Evolutionary conservation across 2,888 invertebrate species (phyloP).

Genomic region (Notodonta ziczac): DNA sequence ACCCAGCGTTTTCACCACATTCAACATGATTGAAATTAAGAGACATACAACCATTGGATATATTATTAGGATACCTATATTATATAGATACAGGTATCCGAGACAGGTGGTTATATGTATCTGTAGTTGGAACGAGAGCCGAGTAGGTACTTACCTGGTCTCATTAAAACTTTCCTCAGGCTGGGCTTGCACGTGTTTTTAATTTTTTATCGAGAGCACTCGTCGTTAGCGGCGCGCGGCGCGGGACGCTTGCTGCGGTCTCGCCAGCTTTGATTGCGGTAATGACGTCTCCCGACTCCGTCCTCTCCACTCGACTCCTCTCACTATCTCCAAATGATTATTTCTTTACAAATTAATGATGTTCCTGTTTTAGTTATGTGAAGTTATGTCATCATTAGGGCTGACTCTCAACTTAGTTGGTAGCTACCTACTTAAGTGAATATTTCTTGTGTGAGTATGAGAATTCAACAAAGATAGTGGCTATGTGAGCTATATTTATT

Average conservation of each 20-base stretch:
- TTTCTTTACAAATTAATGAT: constrained; percentile 72
- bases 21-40: too few species aligned
- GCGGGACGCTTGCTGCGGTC: constrained; percentile 59
- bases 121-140: constrained; percentile 59
- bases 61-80: too few species aligned
- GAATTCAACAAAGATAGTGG: too few species aligned
- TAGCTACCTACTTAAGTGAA: too few species aligned
- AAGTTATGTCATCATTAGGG: constrained; percentile 22
- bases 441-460: too few species aligned
- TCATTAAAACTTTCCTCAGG: constrained; percentile 85
- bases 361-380: constrained; percentile 60
- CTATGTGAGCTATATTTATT: too few species aligned
- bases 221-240: constrained; percentile 72
- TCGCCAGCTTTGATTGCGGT: constrained; percentile 82
- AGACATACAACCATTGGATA: too few species aligned
- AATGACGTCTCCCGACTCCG: constrained; percentile 73
- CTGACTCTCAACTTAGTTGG: not conserved
- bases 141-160: constrained; percentile 53
- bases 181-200: constrained; percentile 84
- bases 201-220: constrained; percentile 84
- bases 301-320: constrained; percentile 64
- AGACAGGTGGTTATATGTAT: constrained; percentile 32
- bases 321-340: constrained; percentile 77
- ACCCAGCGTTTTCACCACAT: too few species aligned
- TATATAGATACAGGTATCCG: not conserved